These are phyloP conservation scores for Damaliscus lunatus DNA, from an alignment of 2,113 vertebrate species.

Conservation along the genomic window DNA sequence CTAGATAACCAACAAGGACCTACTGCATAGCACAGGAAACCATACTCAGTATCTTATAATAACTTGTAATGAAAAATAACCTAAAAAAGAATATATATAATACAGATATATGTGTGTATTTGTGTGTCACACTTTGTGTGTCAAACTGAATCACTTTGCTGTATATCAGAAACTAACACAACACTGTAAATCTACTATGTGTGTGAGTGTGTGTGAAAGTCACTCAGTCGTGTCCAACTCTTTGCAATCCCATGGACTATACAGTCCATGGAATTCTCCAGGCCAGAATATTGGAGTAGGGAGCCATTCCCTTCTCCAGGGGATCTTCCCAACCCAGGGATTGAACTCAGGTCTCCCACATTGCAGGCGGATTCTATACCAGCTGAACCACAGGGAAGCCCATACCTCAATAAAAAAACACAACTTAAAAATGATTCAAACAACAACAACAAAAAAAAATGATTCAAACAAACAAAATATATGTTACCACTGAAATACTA, in stretches of 20 bases:
- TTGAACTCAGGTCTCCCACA: neutral
- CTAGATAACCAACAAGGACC: neutral
- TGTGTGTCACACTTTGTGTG: neutral
- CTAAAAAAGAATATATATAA: neutral
- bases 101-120: accelerated
- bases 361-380: neutral
- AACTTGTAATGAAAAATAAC: neutral
- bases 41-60: neutral
- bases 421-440: neutral
- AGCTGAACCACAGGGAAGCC: neutral
- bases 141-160: neutral
- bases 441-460: neutral
- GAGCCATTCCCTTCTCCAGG: neutral
- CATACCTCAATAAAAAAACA: neutral
- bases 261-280: neutral
- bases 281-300: neutral
- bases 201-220: neutral
- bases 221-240: neutral
- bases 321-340: neutral
- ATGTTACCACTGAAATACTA: neutral
- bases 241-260: no score
- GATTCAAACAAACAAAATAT: neutral
- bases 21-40: neutral
- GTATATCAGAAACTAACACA: neutral
- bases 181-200: neutral